Evolutionary conservation across 2,888 invertebrate species (phyloP), one percentile per base, ranked within the genome.

Genomic region (Stictocephala bisonia): DNA sequence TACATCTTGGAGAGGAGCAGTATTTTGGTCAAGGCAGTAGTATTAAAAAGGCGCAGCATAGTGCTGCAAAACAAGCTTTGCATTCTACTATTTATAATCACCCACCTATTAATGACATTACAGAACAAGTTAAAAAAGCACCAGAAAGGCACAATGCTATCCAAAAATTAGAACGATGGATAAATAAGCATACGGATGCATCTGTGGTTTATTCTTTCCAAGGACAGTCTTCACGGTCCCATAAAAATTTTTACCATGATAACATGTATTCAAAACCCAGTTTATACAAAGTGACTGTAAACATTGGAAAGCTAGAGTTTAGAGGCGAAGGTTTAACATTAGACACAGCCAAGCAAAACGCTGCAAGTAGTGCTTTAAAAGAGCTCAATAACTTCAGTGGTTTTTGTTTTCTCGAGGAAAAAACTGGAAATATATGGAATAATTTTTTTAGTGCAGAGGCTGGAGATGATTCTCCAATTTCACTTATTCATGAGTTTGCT

Each of bases 51-150:
- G 64, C 64, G 7, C 41, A 64, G 11, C 26, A 26, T n/a, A 44
- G 44, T 26, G 64, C 44, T 15, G 40, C 64, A 24, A 64, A 44
- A 64, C 64, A 41, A 4, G 64, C 64, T n/a, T 44, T 64, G 18
- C 41, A 64, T 18, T 64, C 64, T 3, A 64, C 64, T 7, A 9
- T 27, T 9, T 64, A 64, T 44, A 27, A 6, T 1, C 64, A 44
- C n/a, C 64, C 64, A 13, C 64, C 64, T 9, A 41, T 9, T n/a
- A 35, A 15, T 24, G 7, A 7, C n/a, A n/a, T n/a, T n/a, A n/a
- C n/a, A 24, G 27, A 64, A 27, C 7, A 44, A 7, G 9, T 9
- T 7, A 15, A 44, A 7, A 7, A 9, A 44, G 9, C 44, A 6
- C 4, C 7, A n/a, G 9, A 4, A 64, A 44, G 22, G 15, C 64